A percentile compares a stretch with the other conserved stretches of the same genome.
phyloP scores from a whole-genome alignment of 2,113 vertebrate species.

The Erinaceus europaeus region DNA sequence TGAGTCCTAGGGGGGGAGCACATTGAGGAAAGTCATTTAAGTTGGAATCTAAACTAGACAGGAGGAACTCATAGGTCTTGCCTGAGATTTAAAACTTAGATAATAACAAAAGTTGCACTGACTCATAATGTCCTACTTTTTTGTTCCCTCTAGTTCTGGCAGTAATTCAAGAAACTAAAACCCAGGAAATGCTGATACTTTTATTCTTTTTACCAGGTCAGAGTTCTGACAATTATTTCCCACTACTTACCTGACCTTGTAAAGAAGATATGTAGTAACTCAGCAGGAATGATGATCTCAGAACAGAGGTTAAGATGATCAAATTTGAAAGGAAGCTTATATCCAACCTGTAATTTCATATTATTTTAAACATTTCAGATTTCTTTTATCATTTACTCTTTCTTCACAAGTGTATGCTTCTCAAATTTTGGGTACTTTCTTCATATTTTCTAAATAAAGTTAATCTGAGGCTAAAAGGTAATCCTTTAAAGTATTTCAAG shows the following conservation, averaged over 20 bases:
- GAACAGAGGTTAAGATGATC: neutral
- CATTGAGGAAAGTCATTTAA: neutral
- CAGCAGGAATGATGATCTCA: neutral
- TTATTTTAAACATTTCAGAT: neutral
- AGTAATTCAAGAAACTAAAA: neutral
- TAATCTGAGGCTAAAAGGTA: neutral
- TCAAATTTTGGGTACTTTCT: neutral
- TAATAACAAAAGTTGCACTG: neutral
- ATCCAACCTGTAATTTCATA: neutral
- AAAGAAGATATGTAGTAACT: neutral
- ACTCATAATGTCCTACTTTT: neutral
- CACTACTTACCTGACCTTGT: neutral
- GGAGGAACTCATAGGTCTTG: neutral
- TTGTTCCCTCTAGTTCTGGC: neutral
- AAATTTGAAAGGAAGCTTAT: neutral
- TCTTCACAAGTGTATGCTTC: neutral
- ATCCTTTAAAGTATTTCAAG: too few species aligned
- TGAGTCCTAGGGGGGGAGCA: neutral
- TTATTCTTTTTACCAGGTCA: neutral
- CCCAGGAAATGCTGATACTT: accelerated
- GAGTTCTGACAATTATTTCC: neutral
- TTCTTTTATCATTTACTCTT: neutral
- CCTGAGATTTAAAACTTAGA: neutral
- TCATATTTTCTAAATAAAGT: neutral
- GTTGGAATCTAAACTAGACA: neutral